Base-by-base conservation (phyloP, 2,797 vertebrate species). In the Antennarius maculatus region DNA sequence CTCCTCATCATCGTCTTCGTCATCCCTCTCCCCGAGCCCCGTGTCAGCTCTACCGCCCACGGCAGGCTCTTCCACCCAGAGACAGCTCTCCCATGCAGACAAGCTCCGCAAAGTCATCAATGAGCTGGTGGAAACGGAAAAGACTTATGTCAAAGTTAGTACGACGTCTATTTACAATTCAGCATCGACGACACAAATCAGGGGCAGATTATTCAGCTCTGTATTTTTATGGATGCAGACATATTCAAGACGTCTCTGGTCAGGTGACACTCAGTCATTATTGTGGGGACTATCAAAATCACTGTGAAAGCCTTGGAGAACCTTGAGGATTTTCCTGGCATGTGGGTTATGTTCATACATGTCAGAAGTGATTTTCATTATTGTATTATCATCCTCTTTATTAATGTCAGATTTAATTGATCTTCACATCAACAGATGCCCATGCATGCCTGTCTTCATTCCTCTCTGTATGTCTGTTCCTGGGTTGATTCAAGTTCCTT, bases 71-170 rank as follows among this genome's bases (percentile, higher is more conserved):
- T 89, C 93, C 47, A 86, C 95, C 59, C 94, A 94, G 77, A 92
- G 95, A 27, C 97, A 98, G 64, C 95, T 99, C 53, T 97, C 98
- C 0, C 96, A 99, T 0, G 95, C 97, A 0, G 97, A 99, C 89
- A 98, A 99, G 79, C 93, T 99, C 46, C 95, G 97, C 76, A 99
- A 99, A 80, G 97, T 99, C 70, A 97, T 99, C 91, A 95, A 92
- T 11, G 98, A 99, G 81, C 93, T 99, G 10, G 95, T 99, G 62
- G 96, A 98, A 91, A 99, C 98, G 0, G 98, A 99, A 77, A 95
- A 95, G 86, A 97, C 98, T 51, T 99, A 99, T 0, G 98, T 98
- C 81, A 98, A 98, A 86, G 97, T 99, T 43, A 75, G 88, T 80
- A 23, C 41, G 6, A 15, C 7, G 3, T 8, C 17, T 18, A 10